Percentiles rank a stretch among this genome's conserved stretches.
These are phyloP conservation scores for Calonectris borealis DNA, from an alignment of 2,113 vertebrate species.

Conservation along the genomic window DNA sequence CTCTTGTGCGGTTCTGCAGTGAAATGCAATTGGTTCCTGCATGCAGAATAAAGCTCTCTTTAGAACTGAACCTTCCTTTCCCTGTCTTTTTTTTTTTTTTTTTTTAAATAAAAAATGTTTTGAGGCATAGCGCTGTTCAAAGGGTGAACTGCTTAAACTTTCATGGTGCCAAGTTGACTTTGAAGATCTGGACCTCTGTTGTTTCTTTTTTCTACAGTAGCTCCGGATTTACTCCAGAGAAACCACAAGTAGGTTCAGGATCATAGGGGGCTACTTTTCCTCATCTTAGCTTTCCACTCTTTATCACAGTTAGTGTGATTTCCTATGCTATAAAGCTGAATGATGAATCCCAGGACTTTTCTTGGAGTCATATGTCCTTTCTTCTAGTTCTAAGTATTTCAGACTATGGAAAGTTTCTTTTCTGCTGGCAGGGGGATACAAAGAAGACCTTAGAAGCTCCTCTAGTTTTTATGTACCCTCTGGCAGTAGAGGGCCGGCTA, in stretches of 20 bases:
- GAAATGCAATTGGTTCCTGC: neutral
- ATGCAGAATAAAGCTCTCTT: slow-evolving; percentile 7
- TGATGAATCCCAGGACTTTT: neutral
- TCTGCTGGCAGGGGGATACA: neutral
- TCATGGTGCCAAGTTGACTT: neutral
- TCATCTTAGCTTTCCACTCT: neutral
- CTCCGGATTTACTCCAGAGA: neutral
- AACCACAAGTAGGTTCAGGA: neutral
- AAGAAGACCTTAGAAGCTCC: neutral
- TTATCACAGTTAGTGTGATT: slow-evolving; percentile 17
- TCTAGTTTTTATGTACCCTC: neutral
- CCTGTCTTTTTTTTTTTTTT: neutral
- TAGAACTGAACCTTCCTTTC: neutral
- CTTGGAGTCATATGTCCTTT: neutral
- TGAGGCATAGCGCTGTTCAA: neutral
- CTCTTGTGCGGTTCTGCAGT: neutral
- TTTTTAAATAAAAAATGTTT: neutral
- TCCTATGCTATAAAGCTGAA: neutral
- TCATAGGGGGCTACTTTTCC: neutral
- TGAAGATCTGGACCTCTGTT: neutral
- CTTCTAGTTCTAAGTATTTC: neutral
- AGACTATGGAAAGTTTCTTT: neutral
- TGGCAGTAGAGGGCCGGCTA: neutral
- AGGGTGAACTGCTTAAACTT: neutral
- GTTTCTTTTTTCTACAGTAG: neutral